Base-by-base conservation (phyloP, 2,888 invertebrate species). In the Zootermopsis nevadensis region DNA sequence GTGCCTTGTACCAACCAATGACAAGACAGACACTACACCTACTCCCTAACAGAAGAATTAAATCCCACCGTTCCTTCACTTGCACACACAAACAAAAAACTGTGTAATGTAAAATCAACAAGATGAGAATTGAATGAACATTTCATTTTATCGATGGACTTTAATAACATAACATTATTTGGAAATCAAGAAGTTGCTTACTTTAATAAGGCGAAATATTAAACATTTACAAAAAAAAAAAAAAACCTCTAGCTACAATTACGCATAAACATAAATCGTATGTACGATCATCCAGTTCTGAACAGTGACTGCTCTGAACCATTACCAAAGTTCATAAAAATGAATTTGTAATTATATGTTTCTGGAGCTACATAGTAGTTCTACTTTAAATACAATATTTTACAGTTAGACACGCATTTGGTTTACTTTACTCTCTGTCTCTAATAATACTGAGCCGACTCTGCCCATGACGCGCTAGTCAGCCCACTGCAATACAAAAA, bases 391-490 rank as follows among this genome's bases (percentile, higher is more conserved):
- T 89, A 89, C 89, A 89, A 89, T 89, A 89, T 89, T 89, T 89
- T 89, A 89, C 89, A 89, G 88, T 88, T 88, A 89, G 88, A 89
- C 89, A 89, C 89, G 89, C 89, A 89, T 80, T 82, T 77, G 53
- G 12, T 53, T 69, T 38, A 74, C 31, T 31, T 72, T 72, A 33
- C 35, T 74, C 77, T 72, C 76, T 82, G 74, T 77, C 66, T 66
- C 82, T 82, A 76, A 83, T 66, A 81, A 55, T 80, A 80, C 35
- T 80, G 38, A 81, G 66, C 80, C 66, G 76, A 83, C 80, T 80
- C 38, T 38, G 74, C 74, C 74, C 74, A 19, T 38, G 31, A 60
- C 74, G 33, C 74, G 74, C n/a, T 53, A 77, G 48, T 27, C 77
- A 82, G 82, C 35, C n/a, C 72, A 60, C 31, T n/a, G 31, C 74